Base-by-base conservation (phyloP, 1,140 invertebrate genomes). In the Nautilus pompilius region DNA sequence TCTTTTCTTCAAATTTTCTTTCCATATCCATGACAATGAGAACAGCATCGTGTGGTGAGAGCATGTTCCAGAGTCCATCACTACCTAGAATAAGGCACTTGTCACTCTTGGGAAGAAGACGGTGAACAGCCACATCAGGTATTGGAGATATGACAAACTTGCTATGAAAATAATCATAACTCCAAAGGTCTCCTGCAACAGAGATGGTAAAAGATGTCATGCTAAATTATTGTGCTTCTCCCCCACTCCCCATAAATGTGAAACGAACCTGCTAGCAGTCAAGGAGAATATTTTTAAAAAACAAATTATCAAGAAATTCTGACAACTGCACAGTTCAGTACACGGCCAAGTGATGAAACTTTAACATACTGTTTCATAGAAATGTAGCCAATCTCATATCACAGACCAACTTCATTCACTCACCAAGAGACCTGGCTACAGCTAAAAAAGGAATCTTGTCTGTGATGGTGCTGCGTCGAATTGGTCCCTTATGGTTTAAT, bases 401-500 rank as follows among this genome's bases (percentile, higher is more conserved):
- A n/a, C n/a, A n/a, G n/a, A 30, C 62, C 26, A 56, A 67, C n/a
- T n/a, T n/a, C n/a, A 53, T 5, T 24, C 5, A 68, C 60, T 71
- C 83, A 90, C 89, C 96, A 63, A 99, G 82, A 30, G 94, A 95
- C 69, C 96, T 87, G 10, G 96, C 95, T 30, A 98, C 95, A 46
- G 96, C 95, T 54, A 99, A 83, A 79, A 99, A 99, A 0, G 96
- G 96, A 73, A 99, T 96, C 81, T 94, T 92, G 80, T 98, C 95
- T 72, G 96, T 93, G 24, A 73, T 73, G 56, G 78, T 77, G 60
- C 75, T 78, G n/a, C 78, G 63, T 32, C 75, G 41, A 55, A 86
- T 85, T 67, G 90, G 51, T 87, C 91, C 76, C 46, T 76, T 76
- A 55, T 80, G 73, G 51, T 67, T 70, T 46, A 90, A 86, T 28